Percentiles rank a stretch among this genome's conserved stretches.
Conservation (phyloP, 2,113 vertebrate species). For the Deroptyus accipitrinus region DNA sequence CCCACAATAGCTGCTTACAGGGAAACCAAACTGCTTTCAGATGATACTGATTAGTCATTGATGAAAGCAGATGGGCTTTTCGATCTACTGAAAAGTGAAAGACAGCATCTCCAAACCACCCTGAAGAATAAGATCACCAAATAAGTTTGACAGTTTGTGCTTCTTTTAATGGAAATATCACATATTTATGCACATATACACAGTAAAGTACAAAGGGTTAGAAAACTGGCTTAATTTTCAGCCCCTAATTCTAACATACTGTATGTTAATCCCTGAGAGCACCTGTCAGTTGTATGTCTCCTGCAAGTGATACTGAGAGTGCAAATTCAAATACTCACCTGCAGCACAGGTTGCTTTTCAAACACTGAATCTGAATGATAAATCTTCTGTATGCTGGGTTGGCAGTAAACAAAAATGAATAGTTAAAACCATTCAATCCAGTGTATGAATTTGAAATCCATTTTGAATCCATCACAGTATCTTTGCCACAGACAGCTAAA, state of each 20-base stretch:
- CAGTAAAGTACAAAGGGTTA: constrained; percentile 40
- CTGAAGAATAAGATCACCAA: not conserved
- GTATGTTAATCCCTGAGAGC: constrained; percentile 64
- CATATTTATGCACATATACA: not conserved
- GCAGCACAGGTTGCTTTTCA: constrained; percentile 10
- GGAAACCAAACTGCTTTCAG: not conserved
- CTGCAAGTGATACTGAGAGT: constrained; percentile 7
- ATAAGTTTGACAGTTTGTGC: not conserved
- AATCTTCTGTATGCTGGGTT: not conserved
- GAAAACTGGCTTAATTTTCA: constrained; percentile 32
- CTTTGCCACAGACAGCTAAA: not conserved
- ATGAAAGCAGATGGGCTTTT: not conserved
- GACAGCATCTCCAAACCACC: not conserved
- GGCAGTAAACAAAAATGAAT: constrained; percentile 22
- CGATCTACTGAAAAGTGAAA: not conserved
- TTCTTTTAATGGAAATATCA: constrained; percentile 44
- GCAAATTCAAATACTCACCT: not conserved
- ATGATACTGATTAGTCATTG: not conserved
- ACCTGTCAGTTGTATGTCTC: constrained; percentile 5
- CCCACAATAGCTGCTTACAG: not conserved
- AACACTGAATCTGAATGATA: not conserved
- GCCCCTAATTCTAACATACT: not conserved
- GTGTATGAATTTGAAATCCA: not conserved
- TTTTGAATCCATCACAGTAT: not conserved
- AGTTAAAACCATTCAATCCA: not conserved